Conservation (phyloP, 2,888 invertebrate species). For the Idaea straminata region DNA sequence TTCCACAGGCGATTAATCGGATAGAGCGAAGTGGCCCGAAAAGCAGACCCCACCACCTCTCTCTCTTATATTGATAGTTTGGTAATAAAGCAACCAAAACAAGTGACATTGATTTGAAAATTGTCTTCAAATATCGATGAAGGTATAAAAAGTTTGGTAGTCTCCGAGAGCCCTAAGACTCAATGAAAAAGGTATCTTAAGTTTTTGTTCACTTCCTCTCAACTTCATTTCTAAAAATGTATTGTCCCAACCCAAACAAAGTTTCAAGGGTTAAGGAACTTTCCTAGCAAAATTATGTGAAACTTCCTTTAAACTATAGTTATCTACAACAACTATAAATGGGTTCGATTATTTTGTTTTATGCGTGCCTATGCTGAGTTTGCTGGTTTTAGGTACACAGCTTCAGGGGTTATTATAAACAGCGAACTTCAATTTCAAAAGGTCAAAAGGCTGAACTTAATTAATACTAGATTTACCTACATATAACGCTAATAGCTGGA, state of each 20-base stretch:
- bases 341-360: background rate
- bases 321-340: background rate
- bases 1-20: too few relatives aligned
- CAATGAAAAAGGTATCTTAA: background rate
- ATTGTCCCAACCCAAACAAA: constrained; percentile 2
- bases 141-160: background rate
- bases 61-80: too few relatives aligned
- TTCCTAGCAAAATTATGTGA: background rate
- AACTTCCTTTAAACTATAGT: background rate
- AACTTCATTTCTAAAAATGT: background rate
- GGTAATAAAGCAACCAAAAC: background rate
- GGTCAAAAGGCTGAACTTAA: background rate
- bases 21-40: too few relatives aligned
- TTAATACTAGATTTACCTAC: background rate
- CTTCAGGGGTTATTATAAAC: constrained; percentile 5
- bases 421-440: constrained; percentile 5
- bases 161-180: background rate
- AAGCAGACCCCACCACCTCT: too few relatives aligned
- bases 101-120: background rate
- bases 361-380: background rate
- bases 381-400: background rate
- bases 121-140: background rate
- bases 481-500: background rate
- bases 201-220: constrained; percentile 7
- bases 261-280: constrained; percentile 1